A percentile compares a stretch with the other conserved stretches of the same genome.
phyloP scores from a whole-genome alignment of 2,888 invertebrate species.

The Apodemia hepburni region DNA sequence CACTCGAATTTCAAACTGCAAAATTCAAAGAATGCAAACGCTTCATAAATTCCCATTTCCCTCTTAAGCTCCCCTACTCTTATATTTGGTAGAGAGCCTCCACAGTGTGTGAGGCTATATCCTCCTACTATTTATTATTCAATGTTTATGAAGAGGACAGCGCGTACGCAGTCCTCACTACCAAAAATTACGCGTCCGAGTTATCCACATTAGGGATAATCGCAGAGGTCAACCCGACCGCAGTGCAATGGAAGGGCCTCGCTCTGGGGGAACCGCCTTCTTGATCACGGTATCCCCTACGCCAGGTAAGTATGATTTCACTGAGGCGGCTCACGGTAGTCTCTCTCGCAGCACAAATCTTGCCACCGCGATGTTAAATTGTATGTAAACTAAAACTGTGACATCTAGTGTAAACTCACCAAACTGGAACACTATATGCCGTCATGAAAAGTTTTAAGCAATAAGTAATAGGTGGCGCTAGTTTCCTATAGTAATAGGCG shows the following conservation, averaged over 20 bases:
- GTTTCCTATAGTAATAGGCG: too few species aligned
- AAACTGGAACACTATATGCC: background rate
- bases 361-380: slow-evolving; percentile 24
- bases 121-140: too few species aligned
- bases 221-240: slow-evolving; percentile 50
- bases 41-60: too few species aligned
- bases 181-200: slow-evolving; percentile 29
- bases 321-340: background rate
- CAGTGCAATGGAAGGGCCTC: slow-evolving; percentile 49
- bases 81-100: too few species aligned
- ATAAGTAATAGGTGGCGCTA: too few species aligned
- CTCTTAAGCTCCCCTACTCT: too few species aligned
- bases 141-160: slow-evolving; percentile 25
- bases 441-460: too few species aligned
- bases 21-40: too few species aligned
- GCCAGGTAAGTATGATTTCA: slow-evolving; percentile 33
- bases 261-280: slow-evolving; percentile 50
- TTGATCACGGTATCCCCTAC: slow-evolving; percentile 50
- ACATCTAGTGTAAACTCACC: slow-evolving; percentile 13
- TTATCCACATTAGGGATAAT: slow-evolving; percentile 51
- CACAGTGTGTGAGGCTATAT: too few species aligned
- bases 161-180: slow-evolving; percentile 47
- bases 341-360: slow-evolving; percentile 18
- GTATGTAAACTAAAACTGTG: background rate
- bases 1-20: too few species aligned